Percentiles rank a stretch among this genome's conserved stretches.
phyloP scores from a whole-genome alignment of 2,888 invertebrate genomes.

The Drosophila gaucha region DNA sequence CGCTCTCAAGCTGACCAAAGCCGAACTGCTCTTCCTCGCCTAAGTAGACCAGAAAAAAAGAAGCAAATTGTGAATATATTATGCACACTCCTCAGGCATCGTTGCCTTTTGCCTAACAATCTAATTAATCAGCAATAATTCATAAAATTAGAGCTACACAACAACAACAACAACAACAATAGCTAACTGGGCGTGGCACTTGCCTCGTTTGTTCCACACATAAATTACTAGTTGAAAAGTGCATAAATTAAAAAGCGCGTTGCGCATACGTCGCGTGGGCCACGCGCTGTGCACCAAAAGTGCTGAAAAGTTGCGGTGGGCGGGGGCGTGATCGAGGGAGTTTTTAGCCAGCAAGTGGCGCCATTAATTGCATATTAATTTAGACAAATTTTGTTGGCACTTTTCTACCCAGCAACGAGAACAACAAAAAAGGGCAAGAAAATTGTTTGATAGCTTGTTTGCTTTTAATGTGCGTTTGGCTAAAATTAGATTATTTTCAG shows the following conservation, averaged over 20 bases:
- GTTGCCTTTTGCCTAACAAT: conserved; percentile 55
- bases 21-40: not conserved
- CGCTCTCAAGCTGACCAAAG: conserved; percentile 41
- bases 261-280: conserved; percentile 51
- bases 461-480: too few relatives aligned
- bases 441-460: not conserved
- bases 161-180: conserved; percentile 17
- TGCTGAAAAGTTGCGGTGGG: conserved; percentile 35
- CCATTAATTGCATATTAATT: conserved; percentile 66
- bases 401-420: conserved; percentile 13
- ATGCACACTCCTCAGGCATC: conserved; percentile 31
- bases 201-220: conserved; percentile 48
- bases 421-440: conserved; percentile 1
- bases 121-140: conserved; percentile 73
- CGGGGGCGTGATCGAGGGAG: not conserved
- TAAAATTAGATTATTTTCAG: not conserved
- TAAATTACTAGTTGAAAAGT: conserved; percentile 62
- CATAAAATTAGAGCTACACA: conserved; percentile 65
- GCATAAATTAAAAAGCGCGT: conserved; percentile 60
- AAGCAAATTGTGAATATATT: conserved; percentile 49
- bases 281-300: conserved; percentile 25
- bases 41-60: not conserved
- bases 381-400: conserved; percentile 57
- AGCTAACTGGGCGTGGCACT: conserved; percentile 38
- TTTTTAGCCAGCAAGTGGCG: conserved; percentile 37